These are phyloP conservation scores for Calosoma granatense DNA, from an alignment of 1,140 invertebrate genomes.

Conservation along the genomic window DNA sequence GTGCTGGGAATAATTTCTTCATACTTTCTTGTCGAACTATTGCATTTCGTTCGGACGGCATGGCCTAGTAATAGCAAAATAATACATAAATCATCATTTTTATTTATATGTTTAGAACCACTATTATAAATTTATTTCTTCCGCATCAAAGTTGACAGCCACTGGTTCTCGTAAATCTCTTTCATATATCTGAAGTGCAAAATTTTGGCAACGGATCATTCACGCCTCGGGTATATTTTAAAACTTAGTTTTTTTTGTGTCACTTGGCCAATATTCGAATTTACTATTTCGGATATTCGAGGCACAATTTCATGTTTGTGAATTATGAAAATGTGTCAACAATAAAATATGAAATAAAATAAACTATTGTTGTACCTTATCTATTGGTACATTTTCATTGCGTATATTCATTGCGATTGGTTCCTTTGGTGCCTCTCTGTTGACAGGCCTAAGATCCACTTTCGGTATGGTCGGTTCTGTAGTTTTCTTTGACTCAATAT, in stretches of 20 bases:
- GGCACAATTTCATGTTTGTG: too few species aligned
- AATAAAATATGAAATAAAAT: too few species aligned
- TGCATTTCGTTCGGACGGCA: constrained; percentile 29
- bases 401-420: not conserved
- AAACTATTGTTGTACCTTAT: too few species aligned
- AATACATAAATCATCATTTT: not conserved
- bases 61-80: not conserved
- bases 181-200: too few species aligned
- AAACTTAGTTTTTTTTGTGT: not conserved
- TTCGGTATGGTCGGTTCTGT: constrained; percentile 12
- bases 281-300: too few species aligned
- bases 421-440: not conserved
- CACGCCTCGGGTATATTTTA: too few species aligned
- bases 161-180: too few species aligned
- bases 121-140: too few species aligned
- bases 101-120: too few species aligned
- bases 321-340: too few species aligned
- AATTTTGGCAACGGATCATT: too few species aligned
- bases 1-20: constrained; percentile 39
- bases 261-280: not conserved
- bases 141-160: too few species aligned
- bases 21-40: constrained; percentile 26
- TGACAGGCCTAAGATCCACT: constrained; percentile 11
- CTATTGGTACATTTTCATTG: not conserved
- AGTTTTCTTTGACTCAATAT: constrained; percentile 14